A percentile compares a stretch with the other conserved stretches of the same genome.
Conservation (phyloP, 2,113 vertebrate species). For the Corythornis madagascariensis region DNA sequence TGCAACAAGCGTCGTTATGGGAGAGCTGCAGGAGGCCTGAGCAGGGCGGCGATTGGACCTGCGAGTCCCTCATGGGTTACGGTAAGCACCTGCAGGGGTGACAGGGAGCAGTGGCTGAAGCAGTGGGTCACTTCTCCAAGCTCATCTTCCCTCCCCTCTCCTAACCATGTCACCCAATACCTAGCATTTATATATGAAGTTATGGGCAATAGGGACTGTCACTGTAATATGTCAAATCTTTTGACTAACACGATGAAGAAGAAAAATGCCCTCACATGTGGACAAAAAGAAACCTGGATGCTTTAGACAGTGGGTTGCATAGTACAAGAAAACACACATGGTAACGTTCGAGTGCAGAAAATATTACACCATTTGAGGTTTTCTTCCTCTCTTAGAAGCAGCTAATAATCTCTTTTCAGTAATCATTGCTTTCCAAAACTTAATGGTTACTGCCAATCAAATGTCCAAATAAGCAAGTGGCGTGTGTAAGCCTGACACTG, state of each 20-base stretch:
- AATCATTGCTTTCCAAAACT: not conserved
- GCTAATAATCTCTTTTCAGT: not conserved
- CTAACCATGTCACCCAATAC: accelerated
- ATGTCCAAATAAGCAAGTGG: not conserved
- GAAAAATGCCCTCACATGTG: not conserved
- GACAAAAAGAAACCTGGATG: not conserved
- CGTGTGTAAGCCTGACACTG: not conserved
- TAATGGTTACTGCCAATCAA: not conserved
- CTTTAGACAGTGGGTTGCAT: not conserved
- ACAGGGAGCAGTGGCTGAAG: not conserved
- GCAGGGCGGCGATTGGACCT: not conserved
- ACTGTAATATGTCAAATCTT: not conserved
- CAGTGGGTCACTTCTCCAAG: not conserved
- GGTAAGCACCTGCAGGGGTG: conserved; percentile 34
- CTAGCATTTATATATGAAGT: not conserved
- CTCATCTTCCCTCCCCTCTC: not conserved
- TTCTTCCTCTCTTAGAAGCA: not conserved
- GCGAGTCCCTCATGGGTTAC: conserved; percentile 57
- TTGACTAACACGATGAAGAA: not conserved
- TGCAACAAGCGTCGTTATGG: conserved; percentile 61
- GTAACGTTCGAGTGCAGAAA: not conserved
- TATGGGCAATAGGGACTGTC: not conserved
- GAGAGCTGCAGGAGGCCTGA: not conserved
- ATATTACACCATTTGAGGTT: not conserved
- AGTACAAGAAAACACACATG: accelerated